phyloP scores from a whole-genome alignment of 2,888 invertebrate species.

The Sisyra nigra region DNA sequence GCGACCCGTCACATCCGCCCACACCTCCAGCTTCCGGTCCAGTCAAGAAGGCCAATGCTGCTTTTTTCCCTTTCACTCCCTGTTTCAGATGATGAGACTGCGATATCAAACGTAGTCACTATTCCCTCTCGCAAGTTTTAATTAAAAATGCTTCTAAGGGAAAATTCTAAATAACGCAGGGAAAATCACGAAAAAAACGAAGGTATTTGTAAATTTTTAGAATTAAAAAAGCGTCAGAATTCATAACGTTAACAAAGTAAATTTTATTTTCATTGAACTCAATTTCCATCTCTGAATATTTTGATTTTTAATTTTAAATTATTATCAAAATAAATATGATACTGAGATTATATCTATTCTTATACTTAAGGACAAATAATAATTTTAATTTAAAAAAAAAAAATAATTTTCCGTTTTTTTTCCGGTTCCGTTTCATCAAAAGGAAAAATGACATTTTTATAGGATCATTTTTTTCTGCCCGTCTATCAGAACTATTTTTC shows the following conservation, averaged over 20 bases:
- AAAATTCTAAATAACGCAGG: constrained; percentile 3
- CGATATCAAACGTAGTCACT: too few species aligned
- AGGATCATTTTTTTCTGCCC: too few species aligned
- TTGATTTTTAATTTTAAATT: neutral
- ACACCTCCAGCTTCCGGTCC: constrained; percentile 4
- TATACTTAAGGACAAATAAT: too few species aligned
- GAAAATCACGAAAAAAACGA: constrained; percentile 2
- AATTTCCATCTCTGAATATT: neutral
- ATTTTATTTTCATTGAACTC: neutral
- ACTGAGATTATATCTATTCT: neutral
- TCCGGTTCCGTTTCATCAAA: too few species aligned
- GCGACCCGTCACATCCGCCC: constrained; percentile 3
- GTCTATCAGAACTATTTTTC: too few species aligned
- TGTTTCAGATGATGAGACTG: too few species aligned
- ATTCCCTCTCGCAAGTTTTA: neutral
- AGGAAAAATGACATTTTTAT: too few species aligned
- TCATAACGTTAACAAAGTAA: neutral
- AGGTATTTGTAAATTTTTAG: neutral
- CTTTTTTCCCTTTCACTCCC: too few species aligned
- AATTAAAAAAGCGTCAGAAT: neutral
- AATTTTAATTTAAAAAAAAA: too few species aligned
- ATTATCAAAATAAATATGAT: neutral
- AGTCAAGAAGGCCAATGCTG: neutral
- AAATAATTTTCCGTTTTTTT: too few species aligned
- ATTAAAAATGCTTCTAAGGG: constrained; percentile 4